Conservation (phyloP, 2,888 invertebrate genomes). For the Pristionchus entomophagus region DNA sequence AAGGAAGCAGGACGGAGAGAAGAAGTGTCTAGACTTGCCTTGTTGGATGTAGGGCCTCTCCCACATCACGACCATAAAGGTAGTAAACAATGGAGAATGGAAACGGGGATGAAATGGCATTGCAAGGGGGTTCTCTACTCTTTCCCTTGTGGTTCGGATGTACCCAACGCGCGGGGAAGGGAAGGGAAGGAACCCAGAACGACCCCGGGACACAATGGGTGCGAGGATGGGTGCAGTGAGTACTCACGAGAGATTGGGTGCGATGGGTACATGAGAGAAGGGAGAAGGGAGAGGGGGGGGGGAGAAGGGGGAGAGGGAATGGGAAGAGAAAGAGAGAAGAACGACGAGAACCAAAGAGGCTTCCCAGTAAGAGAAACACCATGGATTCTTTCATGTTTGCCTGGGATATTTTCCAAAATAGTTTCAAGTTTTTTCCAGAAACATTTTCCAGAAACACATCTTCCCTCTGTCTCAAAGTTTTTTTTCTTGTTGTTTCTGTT, state of each 20-base stretch:
- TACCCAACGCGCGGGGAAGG: not conserved
- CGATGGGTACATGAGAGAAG: conserved; percentile 45
- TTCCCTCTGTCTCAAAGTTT: no score
- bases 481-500: no score
- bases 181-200: conserved; percentile 45
- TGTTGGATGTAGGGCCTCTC: no score
- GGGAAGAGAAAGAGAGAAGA: not conserved
- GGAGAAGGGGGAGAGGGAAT: no score
- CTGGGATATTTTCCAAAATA: no score
- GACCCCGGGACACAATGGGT: conserved; percentile 48
- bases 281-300: conserved; percentile 18
- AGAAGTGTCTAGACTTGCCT: no score
- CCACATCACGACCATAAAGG: no score
- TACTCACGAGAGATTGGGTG: conserved; percentile 38
- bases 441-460: no score
- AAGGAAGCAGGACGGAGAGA: not conserved
- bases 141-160: conserved; percentile 25
- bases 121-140: not conserved
- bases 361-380: no score
- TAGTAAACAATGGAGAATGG: not conserved
- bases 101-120: not conserved
- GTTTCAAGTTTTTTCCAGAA: no score
- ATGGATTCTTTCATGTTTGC: no score
- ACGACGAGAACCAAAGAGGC: no score
- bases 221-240: conserved; percentile 43